phyloP scores from a whole-genome alignment of 2,888 invertebrate genomes.

The Luperina nickerlii region DNA sequence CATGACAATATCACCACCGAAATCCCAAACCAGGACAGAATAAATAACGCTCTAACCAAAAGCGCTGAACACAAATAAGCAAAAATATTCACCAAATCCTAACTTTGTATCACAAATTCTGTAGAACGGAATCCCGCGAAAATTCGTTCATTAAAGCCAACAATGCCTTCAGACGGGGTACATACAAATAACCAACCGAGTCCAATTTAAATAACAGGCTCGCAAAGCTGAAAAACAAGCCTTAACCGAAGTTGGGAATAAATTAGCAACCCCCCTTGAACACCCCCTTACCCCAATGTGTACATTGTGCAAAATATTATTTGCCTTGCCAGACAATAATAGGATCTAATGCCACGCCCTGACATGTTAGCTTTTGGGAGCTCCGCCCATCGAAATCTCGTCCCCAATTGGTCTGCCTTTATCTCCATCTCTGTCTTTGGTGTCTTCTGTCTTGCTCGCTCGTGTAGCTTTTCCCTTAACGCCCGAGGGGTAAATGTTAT shows the following conservation, averaged over 20 bases:
- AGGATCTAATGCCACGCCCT: constrained; percentile 89
- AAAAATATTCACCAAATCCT: constrained; percentile 70
- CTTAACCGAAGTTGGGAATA: constrained; percentile 90
- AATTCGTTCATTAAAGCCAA: constrained; percentile 88
- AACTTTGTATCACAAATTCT: constrained; percentile 69
- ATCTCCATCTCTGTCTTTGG: constrained; percentile 72
- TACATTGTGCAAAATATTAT: constrained; percentile 94
- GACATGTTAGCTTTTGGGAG: constrained; percentile 89
- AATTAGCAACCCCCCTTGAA: constrained; percentile 87
- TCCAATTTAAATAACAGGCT: constrained; percentile 90
- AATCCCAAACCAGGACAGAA: constrained; percentile 62
- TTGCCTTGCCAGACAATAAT: constrained; percentile 92
- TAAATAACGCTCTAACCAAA: constrained; percentile 66
- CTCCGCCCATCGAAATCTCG: constrained; percentile 80
- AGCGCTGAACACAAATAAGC: constrained; percentile 69
- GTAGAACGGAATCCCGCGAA: constrained; percentile 67
- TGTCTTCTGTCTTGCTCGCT: constrained; percentile 71
- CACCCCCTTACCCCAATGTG: constrained; percentile 90
- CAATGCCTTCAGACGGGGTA: constrained; percentile 83
- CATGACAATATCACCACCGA: constrained; percentile 15
- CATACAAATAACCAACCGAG: constrained; percentile 88
- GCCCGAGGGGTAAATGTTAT: constrained; percentile 91
- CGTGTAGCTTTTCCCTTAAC: constrained; percentile 88
- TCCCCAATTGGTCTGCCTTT: constrained; percentile 78
- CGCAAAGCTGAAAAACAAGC: constrained; percentile 90